Evolutionary conservation across 2,888 invertebrate genomes (phyloP), one percentile per base, ranked within the genome.

Genomic region (Spilarctia lutea): DNA sequence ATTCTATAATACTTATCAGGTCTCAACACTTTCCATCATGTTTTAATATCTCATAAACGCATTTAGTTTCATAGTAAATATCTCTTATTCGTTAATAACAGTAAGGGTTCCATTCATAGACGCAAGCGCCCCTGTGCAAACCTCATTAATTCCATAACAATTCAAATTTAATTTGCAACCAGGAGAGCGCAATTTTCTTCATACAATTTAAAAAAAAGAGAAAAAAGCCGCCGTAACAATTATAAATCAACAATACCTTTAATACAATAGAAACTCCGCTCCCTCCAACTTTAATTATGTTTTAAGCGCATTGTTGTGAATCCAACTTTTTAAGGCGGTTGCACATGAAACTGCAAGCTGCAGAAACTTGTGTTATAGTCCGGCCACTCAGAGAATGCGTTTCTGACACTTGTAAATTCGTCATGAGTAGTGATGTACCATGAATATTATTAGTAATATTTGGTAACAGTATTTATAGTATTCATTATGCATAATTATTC

Each of bases 211-310:
- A 1, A 11, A 85, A 80, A 85, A 80, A 84, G 78, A 77, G 81
- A 82, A 81, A 56, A 85, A 81, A 80, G 77, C 70, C 77, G 75
- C 79, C 79, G 83, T 81, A 86, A 89, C 89, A 89, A 88, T 90
- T 90, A 89, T 87, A 89, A 87, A 87, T 88, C 87, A 89, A 89
- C 89, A 89, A 88, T 86, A 83, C 83, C 71, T 67, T 73, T 79
- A 65, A 65, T 73, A 89, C 86, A 88, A 88, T 88, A 76, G 83
- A 68, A 27, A 73, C 85, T 76, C 74, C 71, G 78, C 76, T 81
- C 75, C 71, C 72, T 85, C 86, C 83, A 86, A 87, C 87, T 89
- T 89, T 89, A 89, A 89, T 90, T 87, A 88, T 87, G 82, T 89
- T 89, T 70, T 80, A 81, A 87, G 83, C 81, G 84, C 85, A 88